These are phyloP conservation scores for Trachelus iudaicus DNA, from an alignment of 2,888 invertebrate species.

Conservation along the genomic window DNA sequence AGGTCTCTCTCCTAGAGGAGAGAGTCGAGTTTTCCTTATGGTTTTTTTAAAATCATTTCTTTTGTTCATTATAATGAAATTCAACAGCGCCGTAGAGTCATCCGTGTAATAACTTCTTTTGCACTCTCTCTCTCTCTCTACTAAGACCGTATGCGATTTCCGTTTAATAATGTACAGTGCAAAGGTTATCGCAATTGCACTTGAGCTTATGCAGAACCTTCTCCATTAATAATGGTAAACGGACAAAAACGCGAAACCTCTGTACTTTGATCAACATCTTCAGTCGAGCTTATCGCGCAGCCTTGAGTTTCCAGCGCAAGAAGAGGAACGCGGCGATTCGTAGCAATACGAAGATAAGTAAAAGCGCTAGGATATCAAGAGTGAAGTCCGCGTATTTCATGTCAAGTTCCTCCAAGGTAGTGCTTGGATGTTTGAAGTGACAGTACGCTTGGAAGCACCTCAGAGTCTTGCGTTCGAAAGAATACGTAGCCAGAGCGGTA, in stretches of 20 bases:
- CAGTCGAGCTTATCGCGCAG: conserved; percentile 74
- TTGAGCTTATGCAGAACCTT: too few species aligned
- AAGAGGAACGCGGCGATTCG: conserved; percentile 86
- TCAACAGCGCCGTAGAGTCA: too few species aligned
- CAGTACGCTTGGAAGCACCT: conserved; percentile 87
- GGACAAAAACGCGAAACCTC: not conserved
- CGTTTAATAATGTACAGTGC: too few species aligned
- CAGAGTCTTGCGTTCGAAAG: conserved; percentile 82
- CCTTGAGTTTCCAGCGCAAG: conserved; percentile 87
- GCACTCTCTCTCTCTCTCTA: too few species aligned
- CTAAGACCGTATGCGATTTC: too few species aligned
- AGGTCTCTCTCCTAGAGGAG: too few species aligned
- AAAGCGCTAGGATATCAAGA: conserved; percentile 82
- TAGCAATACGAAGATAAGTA: conserved; percentile 82
- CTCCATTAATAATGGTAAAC: too few species aligned
- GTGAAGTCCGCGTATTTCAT: conserved; percentile 84
- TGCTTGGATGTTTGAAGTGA: conserved; percentile 84
- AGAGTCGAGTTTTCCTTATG: too few species aligned
- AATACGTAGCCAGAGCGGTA: conserved; percentile 91
- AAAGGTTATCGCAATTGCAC: too few species aligned
- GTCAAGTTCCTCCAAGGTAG: conserved; percentile 87
- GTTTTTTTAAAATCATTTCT: too few species aligned
- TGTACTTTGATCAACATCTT: not conserved
- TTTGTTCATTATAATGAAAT: too few species aligned
- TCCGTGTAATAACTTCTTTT: too few species aligned